Conservation (phyloP, 2,113 vertebrate genomes). For the Crotalus viridis region DNA sequence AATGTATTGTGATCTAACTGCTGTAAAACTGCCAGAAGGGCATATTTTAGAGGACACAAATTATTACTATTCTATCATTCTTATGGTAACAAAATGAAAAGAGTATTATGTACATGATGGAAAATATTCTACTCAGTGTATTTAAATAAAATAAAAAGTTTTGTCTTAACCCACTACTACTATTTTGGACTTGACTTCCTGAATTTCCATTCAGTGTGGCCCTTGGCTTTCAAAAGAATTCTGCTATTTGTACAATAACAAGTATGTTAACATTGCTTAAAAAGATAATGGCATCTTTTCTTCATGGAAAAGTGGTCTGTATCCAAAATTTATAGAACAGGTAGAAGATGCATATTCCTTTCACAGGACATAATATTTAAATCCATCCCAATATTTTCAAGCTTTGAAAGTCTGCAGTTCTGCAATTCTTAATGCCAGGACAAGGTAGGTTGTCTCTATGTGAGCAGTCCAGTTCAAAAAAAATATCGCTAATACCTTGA, state of each 20-base stretch:
- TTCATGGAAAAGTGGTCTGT: not conserved
- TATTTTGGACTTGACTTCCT: not conserved
- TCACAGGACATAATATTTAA: too few species aligned
- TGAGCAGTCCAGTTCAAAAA: not conserved
- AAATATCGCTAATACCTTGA: not conserved
- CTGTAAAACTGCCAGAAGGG: not conserved
- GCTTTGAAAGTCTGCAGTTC: not conserved
- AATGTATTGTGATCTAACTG: not conserved
- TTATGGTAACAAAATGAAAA: not conserved
- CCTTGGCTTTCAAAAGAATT: not conserved
- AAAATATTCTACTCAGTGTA: not conserved
- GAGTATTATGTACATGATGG: not conserved
- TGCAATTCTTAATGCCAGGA: not conserved
- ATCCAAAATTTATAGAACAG: not conserved
- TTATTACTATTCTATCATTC: not conserved
- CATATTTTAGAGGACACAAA: not conserved
- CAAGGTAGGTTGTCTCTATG: not conserved
- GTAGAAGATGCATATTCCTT: not conserved
- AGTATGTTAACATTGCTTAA: not conserved
- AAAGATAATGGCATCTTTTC: not conserved
- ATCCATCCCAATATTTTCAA: not conserved
- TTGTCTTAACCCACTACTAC: not conserved
- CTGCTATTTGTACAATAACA: not conserved
- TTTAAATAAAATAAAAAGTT: not conserved
- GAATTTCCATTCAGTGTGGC: not conserved